Percentiles rank a stretch among this genome's conserved stretches.
Conservation (phyloP, 2,113 vertebrate genomes). For the Poicephalus gulielmi region DNA sequence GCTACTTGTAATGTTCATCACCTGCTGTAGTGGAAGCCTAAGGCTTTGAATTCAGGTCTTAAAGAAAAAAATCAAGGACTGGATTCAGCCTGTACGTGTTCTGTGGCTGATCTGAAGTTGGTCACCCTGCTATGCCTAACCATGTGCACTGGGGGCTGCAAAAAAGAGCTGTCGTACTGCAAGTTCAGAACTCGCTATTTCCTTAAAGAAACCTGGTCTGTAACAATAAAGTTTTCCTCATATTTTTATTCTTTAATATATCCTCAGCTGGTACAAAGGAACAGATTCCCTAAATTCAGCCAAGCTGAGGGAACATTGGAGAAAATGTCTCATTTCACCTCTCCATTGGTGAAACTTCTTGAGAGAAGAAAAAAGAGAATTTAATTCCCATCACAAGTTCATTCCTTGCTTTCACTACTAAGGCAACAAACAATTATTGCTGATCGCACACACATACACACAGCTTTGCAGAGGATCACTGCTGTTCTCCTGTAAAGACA, state of each 20-base stretch:
- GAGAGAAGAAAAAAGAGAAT: not conserved
- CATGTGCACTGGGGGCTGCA: not conserved
- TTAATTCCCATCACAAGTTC: not conserved
- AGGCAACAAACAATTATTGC: slow-evolving; percentile 12
- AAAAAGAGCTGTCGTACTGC: not conserved
- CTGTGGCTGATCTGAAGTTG: not conserved
- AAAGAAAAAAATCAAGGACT: not conserved
- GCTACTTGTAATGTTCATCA: slow-evolving; percentile 10
- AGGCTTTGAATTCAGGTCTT: not conserved
- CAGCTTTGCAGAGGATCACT: not conserved
- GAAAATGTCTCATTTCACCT: not conserved
- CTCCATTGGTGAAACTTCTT: not conserved
- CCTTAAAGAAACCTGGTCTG: not conserved
- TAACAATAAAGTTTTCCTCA: not conserved
- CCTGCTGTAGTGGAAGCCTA: not conserved
- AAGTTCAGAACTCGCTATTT: not conserved
- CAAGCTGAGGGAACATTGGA: not conserved
- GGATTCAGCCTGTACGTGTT: not conserved
- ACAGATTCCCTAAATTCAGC: not conserved
- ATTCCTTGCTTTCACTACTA: slow-evolving; percentile 6
- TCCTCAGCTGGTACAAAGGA: not conserved
- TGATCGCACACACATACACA: not conserved
- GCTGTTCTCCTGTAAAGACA: not conserved
- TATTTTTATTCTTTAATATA: not conserved
- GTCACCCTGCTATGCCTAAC: not conserved